Evolutionary conservation across 2,113 vertebrate species (phyloP), one percentile per base, ranked within the genome.

Genomic region (Oxyruncus cristatus): DNA sequence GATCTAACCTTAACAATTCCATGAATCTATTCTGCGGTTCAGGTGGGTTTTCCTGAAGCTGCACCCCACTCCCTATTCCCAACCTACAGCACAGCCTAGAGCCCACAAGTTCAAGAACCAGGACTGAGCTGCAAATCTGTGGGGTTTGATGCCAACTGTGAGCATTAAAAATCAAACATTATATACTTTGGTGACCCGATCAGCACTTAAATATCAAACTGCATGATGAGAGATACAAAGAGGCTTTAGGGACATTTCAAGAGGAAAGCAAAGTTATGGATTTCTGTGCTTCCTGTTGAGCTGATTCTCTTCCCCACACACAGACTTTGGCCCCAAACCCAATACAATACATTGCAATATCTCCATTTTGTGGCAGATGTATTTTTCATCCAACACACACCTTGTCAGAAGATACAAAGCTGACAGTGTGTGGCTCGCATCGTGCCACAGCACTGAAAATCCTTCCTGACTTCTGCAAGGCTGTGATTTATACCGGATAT

Each of bases 331-430:
- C 39, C 53, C 41, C 9, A 80, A 55, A 32, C 2, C 11, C 68
- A 50, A 8, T 20, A 24, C 68, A 89, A 68, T 1, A 42, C 0
- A 0, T 9, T 28, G 4, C 1, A 14, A 0, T 49, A 81, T 33
- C 80, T 75, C 52, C 27, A 5, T 19, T 46, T 23, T 23, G 68
- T 46, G 79, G 20, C 68, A 90, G 75, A 63, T 56, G n/a, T 71
- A 55, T 90, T 73, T 90, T 22, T 56, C 72, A 73, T 23, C 58
- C 59, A 65, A 13, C 63, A 67, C 39, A 39, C 28, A 53, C 37
- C 59, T 11, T 10, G 42, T 37, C 55, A 68, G 32, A 47, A 83
- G 42, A 20, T 10, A 68, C 68, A 55, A 7, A 78, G 17, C 75
- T 77, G 89, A 67, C 85, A 93, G 50, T 6, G 63, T 47, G 84